phyloP scores from a whole-genome alignment of 2,888 invertebrate species.

The Brassicogethes aeneus region DNA sequence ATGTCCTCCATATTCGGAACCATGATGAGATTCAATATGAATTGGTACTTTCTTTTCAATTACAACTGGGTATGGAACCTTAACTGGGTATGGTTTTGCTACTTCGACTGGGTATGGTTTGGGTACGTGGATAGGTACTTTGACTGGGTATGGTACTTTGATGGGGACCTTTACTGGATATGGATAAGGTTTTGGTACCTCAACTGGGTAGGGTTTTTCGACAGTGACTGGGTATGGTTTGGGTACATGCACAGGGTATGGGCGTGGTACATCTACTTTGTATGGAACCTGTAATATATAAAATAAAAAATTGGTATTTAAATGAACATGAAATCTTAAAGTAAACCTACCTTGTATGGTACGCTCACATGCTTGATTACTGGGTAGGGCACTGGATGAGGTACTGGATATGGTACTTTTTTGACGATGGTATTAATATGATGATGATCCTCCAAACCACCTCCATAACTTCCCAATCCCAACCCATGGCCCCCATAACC shows the following conservation, averaged over 20 bases:
- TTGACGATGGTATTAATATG: slow-evolving; percentile 14
- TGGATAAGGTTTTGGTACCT: slow-evolving; percentile 44
- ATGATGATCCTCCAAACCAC: slow-evolving; percentile 17
- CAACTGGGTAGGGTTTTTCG: slow-evolving; percentile 50
- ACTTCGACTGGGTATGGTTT: slow-evolving; percentile 46
- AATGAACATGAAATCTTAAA: slow-evolving; percentile 1
- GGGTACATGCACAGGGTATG: slow-evolving; percentile 30
- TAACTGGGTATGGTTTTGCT: slow-evolving; percentile 46
- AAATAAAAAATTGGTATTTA: no score
- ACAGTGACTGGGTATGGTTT: slow-evolving; percentile 47
- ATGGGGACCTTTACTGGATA: slow-evolving; percentile 44
- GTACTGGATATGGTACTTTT: slow-evolving; percentile 39
- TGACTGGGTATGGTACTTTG: slow-evolving; percentile 46
- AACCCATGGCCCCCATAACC: slow-evolving; percentile 10
- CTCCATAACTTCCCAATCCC: slow-evolving; percentile 15
- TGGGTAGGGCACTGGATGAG: slow-evolving; percentile 45
- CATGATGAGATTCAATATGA: slow-evolving; percentile 25
- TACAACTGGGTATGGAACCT: slow-evolving; percentile 50
- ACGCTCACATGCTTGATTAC: slow-evolving; percentile 46
- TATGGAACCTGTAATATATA: slow-evolving; percentile 18
- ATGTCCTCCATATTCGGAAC: slow-evolving; percentile 19
- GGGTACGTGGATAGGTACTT: slow-evolving; percentile 33
- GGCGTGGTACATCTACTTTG: slow-evolving; percentile 37
- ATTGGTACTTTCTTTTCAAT: slow-evolving; percentile 47
- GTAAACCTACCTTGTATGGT: slow-evolving; percentile 40